These are phyloP conservation scores for Artemia sinica DNA, from an alignment of 2,888 invertebrate species.

Conservation along the genomic window DNA sequence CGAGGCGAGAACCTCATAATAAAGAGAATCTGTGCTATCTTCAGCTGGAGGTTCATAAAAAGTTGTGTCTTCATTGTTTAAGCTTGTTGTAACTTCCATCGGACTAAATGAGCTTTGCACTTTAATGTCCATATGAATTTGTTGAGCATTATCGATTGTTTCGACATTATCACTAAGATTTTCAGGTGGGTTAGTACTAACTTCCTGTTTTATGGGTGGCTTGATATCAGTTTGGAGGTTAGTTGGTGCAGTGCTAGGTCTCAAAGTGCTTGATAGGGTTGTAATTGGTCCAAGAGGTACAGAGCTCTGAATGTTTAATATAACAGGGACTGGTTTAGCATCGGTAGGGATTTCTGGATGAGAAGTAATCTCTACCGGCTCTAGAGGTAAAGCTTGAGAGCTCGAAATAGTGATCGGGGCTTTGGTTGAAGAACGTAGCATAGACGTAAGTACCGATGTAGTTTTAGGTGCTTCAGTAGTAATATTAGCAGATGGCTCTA, in stretches of 20 bases:
- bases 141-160: not conserved
- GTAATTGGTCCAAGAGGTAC: not conserved
- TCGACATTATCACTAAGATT: too few relatives aligned
- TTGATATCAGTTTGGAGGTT: too few relatives aligned
- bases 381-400: too few relatives aligned
- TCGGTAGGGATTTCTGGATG: not conserved
- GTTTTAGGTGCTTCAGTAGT: constrained; percentile 30
- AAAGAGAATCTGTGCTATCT: too few relatives aligned
- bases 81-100: not conserved
- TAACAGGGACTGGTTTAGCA: constrained; percentile 13
- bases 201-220: too few relatives aligned
- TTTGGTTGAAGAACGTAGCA: constrained; percentile 12
- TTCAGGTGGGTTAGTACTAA: too few relatives aligned
- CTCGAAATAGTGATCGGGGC: constrained; percentile 7
- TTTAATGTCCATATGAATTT: not conserved
- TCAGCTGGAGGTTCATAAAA: too few relatives aligned
- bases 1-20: too few relatives aligned
- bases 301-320: not conserved
- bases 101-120: constrained; percentile 11
- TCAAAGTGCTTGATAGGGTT: not conserved
- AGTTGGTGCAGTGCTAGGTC: too few relatives aligned
- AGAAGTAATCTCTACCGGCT: too few relatives aligned
- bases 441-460: constrained; percentile 40
- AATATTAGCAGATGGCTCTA: constrained; percentile 22
- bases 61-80: too few relatives aligned